Base-by-base conservation (phyloP, 2,113 vertebrate genomes). In the Clarias gariepinus region DNA sequence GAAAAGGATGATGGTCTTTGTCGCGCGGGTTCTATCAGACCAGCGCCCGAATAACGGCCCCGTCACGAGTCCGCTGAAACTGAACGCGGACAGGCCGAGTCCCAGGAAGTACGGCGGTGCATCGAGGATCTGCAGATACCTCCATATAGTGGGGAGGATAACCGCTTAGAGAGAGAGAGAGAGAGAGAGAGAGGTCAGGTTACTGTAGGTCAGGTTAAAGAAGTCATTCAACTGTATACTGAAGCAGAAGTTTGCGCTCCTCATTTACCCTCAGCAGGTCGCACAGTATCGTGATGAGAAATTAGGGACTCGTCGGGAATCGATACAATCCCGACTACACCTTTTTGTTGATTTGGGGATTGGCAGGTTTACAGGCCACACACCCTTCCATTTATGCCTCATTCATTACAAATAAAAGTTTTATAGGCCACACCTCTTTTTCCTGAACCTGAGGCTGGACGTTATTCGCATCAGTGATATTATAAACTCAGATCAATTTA, bases 101-200 rank as follows among this genome's bases (percentile, higher is more conserved):
- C 96, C 96, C 74, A 97, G 88, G 89, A 96, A 97, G 89, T 96
- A 96, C 0, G 96, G 94, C 3, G 95, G 95, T 7, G 95, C 96
- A 81, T 95, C 92, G 52, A 96, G 86, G 47, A 95, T 93, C 92
- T 96, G 95, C 82, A 97, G 92, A 83, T 96, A 97, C 23, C 87
- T 92, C 96, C 96, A 96, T 90, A 97, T 95, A 61, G 96, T 96
- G 0, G 96, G 96, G 10, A 97, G 92, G 86, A 97, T 96, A 84
- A 97, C 96, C 25, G 95, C 96, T 96, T 89, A 30, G 58, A 71
- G 30, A 30, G 55, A 18, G 1, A 25, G 2, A 61, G 23, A 19
- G 9, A 60, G n/a, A 58, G 52, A 76, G 58, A 57, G 25, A 57
- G 16, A 36, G 55, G 9, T 25, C 0, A 30, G 28, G 3, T 25